Evolutionary conservation across 2,888 invertebrate species (phyloP).

Genomic region (Hypolimnas misippus): DNA sequence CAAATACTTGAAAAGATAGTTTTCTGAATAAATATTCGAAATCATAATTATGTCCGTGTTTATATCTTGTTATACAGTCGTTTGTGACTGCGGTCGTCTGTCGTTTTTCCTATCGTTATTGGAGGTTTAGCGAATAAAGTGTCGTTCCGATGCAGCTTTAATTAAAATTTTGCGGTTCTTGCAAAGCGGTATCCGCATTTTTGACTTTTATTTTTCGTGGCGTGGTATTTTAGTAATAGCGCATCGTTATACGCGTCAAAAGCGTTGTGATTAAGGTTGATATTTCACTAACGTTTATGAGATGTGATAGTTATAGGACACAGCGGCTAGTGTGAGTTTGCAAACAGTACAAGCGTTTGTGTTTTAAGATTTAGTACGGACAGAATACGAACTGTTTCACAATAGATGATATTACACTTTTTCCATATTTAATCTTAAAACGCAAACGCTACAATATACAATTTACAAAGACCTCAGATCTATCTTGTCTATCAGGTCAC

Average conservation of each 20-base stretch:
- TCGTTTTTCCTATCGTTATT: conserved; percentile 30
- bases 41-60: background rate
- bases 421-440: too few species aligned
- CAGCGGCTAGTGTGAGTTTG: background rate
- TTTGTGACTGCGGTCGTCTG: conserved; percentile 21
- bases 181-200: conserved; percentile 29
- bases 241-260: conserved; percentile 1
- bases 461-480: too few species aligned
- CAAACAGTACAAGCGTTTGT: too few species aligned
- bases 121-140: conserved; percentile 21
- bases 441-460: too few species aligned
- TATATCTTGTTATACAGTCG: conserved; percentile 15
- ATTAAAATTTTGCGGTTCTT: conserved; percentile 34
- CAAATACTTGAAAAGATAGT: too few species aligned
- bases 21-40: too few species aligned
- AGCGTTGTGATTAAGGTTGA: background rate
- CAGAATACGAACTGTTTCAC: too few species aligned
- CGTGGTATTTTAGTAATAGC: conserved; percentile 21
- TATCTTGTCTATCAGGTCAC: too few species aligned
- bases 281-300: background rate
- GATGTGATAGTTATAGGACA: too few species aligned
- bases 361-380: too few species aligned
- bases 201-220: conserved; percentile 17
- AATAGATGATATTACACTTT: too few species aligned
- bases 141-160: conserved; percentile 38